These are phyloP conservation scores for Xiphorhynchus erythropygius DNA, from an alignment of 2,797 vertebrate species.

Conservation along the genomic window DNA sequence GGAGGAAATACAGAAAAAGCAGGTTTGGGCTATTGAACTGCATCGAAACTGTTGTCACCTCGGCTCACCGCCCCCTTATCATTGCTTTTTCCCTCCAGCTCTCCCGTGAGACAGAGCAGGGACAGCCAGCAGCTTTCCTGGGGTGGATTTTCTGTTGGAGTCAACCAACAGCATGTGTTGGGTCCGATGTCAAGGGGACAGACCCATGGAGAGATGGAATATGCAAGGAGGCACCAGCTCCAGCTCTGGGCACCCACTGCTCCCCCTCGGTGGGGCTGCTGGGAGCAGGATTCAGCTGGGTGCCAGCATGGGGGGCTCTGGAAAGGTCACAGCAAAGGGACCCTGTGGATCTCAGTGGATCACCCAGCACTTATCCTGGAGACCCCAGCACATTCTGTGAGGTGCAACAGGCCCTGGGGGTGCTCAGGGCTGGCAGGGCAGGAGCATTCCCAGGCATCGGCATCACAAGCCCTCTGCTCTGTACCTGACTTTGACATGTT, in stretches of 20 bases:
- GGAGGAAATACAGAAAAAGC: not conserved
- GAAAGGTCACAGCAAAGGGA: not conserved
- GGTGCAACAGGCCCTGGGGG: rapidly evolving
- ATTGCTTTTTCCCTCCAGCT: not conserved
- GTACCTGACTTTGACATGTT: constrained; percentile 28
- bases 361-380: not conserved
- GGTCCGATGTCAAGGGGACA: not conserved
- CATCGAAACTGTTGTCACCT: not conserved
- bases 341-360: not conserved
- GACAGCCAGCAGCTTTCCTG: not conserved
- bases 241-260: not conserved
- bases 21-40: not conserved
- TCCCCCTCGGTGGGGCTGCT: not conserved
- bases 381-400: not conserved
- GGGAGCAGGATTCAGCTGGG: rapidly evolving
- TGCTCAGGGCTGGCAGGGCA: not conserved
- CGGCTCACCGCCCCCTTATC: not conserved
- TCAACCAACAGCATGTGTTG: rapidly evolving
- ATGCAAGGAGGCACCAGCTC: not conserved
- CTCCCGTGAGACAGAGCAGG: not conserved
- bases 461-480: not conserved
- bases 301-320: not conserved
- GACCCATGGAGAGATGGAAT: not conserved
- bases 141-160: not conserved
- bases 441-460: not conserved